A percentile compares a stretch with the other conserved stretches of the same genome.
phyloP scores from a whole-genome alignment of 2,797 vertebrate species.

The Oreortyx pictus region DNA sequence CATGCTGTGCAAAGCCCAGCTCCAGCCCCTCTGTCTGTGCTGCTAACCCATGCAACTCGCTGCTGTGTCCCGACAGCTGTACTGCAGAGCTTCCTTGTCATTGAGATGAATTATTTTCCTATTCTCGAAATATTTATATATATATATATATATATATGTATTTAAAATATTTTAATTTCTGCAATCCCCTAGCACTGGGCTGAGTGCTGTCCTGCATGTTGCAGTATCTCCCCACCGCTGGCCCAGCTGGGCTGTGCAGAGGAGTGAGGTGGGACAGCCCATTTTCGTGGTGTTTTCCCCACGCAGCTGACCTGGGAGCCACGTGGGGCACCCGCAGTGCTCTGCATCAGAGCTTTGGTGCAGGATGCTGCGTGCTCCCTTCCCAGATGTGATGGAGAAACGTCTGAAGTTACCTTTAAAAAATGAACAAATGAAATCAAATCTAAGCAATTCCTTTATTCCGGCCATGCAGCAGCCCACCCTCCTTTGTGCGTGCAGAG shows the following conservation, averaged over 20 bases:
- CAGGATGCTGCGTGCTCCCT: background rate
- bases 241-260: background rate
- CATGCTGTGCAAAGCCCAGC: background rate
- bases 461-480: background rate
- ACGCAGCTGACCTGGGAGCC: rapidly evolving
- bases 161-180: too few relatives aligned
- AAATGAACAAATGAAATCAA: too few relatives aligned
- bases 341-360: background rate
- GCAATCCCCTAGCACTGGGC: too few relatives aligned
- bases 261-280: rapidly evolving
- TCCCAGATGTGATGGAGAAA: background rate
- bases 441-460: background rate
- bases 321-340: rapidly evolving
- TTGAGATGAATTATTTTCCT: too few relatives aligned
- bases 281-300: rapidly evolving
- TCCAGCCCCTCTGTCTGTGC: rapidly evolving
- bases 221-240: background rate
- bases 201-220: too few relatives aligned
- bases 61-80: background rate
- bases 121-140: too few relatives aligned
- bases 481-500: background rate
- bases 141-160: too few relatives aligned
- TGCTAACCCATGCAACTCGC: background rate
- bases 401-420: background rate
- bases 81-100: too few relatives aligned